A percentile compares a stretch with the other conserved stretches of the same genome.
Conservation (phyloP, 2,113 vertebrate genomes). For the Speoplatyrhinus poulsoni region DNA sequence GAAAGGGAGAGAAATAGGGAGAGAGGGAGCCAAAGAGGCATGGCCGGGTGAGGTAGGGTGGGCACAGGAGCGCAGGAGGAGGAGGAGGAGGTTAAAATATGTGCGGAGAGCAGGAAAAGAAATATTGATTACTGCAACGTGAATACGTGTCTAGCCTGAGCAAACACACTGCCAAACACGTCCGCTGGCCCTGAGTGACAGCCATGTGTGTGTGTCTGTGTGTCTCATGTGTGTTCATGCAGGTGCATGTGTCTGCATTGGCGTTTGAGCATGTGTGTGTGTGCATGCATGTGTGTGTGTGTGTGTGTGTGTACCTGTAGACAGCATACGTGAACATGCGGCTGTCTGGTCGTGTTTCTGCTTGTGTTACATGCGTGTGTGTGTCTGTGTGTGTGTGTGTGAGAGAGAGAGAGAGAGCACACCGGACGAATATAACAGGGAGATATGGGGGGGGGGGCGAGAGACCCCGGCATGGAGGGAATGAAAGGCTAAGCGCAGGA, state of each 20-base stretch:
- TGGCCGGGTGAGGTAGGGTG: neutral
- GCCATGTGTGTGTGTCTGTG: constrained; percentile 11
- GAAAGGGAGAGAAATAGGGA: neutral
- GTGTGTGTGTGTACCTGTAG: neutral
- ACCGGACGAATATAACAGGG: constrained; percentile 16
- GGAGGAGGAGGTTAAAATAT: constrained; percentile 63
- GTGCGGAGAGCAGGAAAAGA: constrained; percentile 65
- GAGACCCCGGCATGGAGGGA: neutral
- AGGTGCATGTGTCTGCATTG: neutral
- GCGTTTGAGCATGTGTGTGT: constrained; percentile 9
- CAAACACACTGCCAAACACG: constrained; percentile 61
- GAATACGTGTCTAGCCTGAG: constrained; percentile 74
- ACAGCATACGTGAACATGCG: constrained; percentile 1
- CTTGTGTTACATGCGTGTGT: neutral
- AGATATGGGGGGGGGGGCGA: constrained; percentile 28
- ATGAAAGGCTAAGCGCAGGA: constrained; percentile 35
- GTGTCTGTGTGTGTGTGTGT: constrained; percentile 3
- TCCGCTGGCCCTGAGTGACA: constrained; percentile 58
- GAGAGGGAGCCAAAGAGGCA: constrained; percentile 3
- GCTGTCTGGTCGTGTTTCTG: constrained; percentile 11
- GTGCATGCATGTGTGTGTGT: neutral
- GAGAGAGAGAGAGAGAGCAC: neutral
- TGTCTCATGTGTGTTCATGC: neutral
- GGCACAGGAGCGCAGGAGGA: constrained; percentile 12
- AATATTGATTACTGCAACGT: constrained; percentile 72